phyloP scores from a whole-genome alignment of 2,888 invertebrate genomes.

The Eulithis prunata region DNA sequence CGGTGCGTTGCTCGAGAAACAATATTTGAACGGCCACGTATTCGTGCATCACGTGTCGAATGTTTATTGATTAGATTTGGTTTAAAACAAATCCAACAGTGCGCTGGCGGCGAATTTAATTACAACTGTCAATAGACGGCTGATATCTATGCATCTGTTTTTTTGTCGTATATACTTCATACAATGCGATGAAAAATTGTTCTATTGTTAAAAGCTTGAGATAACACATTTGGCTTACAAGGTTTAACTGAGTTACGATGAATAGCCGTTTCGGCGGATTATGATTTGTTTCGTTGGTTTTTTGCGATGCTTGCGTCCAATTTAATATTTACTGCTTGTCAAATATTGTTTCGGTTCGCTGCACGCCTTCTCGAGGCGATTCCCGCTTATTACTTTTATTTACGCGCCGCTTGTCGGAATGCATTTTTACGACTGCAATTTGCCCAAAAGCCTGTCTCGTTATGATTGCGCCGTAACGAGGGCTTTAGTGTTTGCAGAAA shows the following conservation, averaged over 20 bases:
- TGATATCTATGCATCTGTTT: slow-evolving; percentile 66
- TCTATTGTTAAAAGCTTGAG: slow-evolving; percentile 69
- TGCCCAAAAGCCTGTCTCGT: slow-evolving; percentile 53
- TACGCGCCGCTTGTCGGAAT: slow-evolving; percentile 61
- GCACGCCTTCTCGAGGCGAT: slow-evolving; percentile 60
- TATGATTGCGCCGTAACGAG: slow-evolving; percentile 57
- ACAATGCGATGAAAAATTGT: slow-evolving; percentile 67
- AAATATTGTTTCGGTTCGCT: slow-evolving; percentile 66
- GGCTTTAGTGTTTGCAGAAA: slow-evolving; percentile 46
- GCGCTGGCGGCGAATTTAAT: slow-evolving; percentile 70
- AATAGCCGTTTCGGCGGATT: slow-evolving; percentile 65
- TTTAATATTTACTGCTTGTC: slow-evolving; percentile 76
- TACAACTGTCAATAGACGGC: slow-evolving; percentile 61
- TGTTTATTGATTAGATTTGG: slow-evolving; percentile 75
- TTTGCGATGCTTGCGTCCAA: slow-evolving; percentile 68
- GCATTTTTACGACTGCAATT: slow-evolving; percentile 65
- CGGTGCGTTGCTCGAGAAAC: slow-evolving; percentile 67
- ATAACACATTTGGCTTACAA: slow-evolving; percentile 69
- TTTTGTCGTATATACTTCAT: slow-evolving; percentile 56
- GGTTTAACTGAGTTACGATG: slow-evolving; percentile 68
- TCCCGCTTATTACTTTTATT: slow-evolving; percentile 65
- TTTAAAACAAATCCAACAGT: slow-evolving; percentile 73
- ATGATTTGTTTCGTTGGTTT: slow-evolving; percentile 60
- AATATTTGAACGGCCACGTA: slow-evolving; percentile 72
- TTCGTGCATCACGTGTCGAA: slow-evolving; percentile 65